Base-by-base conservation (phyloP, 1,140 invertebrate species). In the Zeugodacus cucurbitae region DNA sequence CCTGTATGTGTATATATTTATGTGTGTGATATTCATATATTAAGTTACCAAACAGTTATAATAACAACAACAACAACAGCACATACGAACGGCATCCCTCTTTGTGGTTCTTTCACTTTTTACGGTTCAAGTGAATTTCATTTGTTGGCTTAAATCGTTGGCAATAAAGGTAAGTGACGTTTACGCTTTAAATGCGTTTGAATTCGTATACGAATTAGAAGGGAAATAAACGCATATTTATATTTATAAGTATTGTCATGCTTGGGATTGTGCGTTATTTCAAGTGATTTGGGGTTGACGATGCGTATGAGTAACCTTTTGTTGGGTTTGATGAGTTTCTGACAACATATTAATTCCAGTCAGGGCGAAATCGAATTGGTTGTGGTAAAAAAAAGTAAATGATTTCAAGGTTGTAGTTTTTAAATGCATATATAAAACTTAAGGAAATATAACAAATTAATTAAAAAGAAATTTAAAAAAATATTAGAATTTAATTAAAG, bases 231-330 rank as follows among this genome's bases (percentile, higher is more conserved):
- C 7, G n/a, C 6, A 41, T 78, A 41, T n/a, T 4, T 29, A 8
- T 22, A 41, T n/a, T n/a, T n/a, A n/a, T n/a, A n/a, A n/a, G n/a
- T 20, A 54, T 20, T n/a, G 32, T 74, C 34, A 22, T 74, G 20
- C 14, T 17, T 74, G 67, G 1, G 67, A 2, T 32, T 74, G 34
- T 2, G 14, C 2, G 29, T 17, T 54, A 34, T 29, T 10, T 74
- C 6, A 41, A 7, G 17, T 74, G 5, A 54, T 26, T 48, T n/a
- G 67, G 64, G 41, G 37, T 26, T 48, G 74, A 10, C 74, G 22
- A 4, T n/a, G 74, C 74, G 74, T 82, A 82, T 82, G 74, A 82
- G 74, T 29, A 41, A 82, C 74, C 37, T 82, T 48, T 82, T 17
- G 32, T 48, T 44, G 74, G n/a, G 3, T 78, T 82, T 48, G 41